A percentile compares a stretch with the other conserved stretches of the same genome.
phyloP scores from a whole-genome alignment of 2,113 vertebrate species.

The Leiothrix lutea region DNA sequence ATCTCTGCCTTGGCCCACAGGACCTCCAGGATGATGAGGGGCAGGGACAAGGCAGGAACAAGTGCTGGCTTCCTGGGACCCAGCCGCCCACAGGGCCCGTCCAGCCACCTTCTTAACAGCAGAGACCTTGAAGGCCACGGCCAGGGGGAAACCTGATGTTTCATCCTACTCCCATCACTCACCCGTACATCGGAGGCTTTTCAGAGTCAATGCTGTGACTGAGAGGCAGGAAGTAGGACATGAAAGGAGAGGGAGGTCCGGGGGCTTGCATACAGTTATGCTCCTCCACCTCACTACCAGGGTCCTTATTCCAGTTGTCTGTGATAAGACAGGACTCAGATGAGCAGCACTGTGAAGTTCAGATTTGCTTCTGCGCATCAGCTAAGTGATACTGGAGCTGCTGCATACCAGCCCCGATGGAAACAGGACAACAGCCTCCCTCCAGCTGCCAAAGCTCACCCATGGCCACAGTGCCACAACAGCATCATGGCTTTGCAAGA shows the following conservation, averaged over 20 bases:
- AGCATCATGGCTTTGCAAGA: neutral
- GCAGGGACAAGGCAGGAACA: neutral
- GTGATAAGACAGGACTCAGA: neutral
- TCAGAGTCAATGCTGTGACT: fast-evolving
- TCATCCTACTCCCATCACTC: neutral
- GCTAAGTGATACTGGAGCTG: neutral
- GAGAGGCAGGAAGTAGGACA: neutral
- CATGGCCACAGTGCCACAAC: fast-evolving
- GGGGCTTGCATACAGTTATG: fast-evolving
- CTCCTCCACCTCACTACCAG: neutral
- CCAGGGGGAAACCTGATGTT: fast-evolving
- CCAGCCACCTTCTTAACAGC: neutral
- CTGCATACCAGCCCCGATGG: fast-evolving
- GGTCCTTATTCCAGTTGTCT: fast-evolving
- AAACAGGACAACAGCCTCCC: neutral
- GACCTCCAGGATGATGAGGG: neutral
- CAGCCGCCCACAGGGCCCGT: fast-evolving
- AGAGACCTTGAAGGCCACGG: fast-evolving
- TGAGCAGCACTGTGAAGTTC: neutral
- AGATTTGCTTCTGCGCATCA: neutral
- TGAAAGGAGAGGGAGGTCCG: fast-evolving
- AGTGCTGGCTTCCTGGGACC: too few relatives aligned
- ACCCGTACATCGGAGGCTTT: fast-evolving
- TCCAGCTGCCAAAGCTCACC: neutral
- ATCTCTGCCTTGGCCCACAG: fast-evolving